These are phyloP conservation scores for Albula glossodonta DNA, from an alignment of 2,113 vertebrate genomes.

Conservation along the genomic window DNA sequence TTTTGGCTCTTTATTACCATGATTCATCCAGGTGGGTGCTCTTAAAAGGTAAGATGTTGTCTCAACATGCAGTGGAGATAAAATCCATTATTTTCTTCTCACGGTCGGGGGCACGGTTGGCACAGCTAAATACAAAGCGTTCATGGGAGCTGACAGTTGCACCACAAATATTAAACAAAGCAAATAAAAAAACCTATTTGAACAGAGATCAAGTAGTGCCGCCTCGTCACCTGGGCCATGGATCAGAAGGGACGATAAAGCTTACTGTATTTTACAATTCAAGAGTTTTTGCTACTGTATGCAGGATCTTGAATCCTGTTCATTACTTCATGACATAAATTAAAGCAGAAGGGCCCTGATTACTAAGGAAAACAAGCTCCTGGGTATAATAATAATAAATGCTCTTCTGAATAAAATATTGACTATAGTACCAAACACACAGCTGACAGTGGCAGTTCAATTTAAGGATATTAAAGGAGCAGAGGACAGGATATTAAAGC, in stretches of 20 bases:
- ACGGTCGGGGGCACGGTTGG: background rate
- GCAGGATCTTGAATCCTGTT: background rate
- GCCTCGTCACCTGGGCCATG: background rate
- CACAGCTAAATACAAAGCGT: background rate
- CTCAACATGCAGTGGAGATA: background rate
- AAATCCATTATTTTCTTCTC: background rate
- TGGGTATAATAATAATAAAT: background rate
- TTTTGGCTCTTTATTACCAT: background rate
- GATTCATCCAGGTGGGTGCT: background rate
- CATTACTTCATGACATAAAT: background rate
- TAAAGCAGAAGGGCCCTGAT: no score
- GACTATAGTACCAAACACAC: background rate
- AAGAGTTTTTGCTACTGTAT: background rate
- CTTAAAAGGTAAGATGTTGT: background rate
- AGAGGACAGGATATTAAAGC: conserved; percentile 35
- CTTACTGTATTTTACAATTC: background rate
- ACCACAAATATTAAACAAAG: no score
- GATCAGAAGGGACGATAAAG: background rate
- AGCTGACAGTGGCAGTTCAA: background rate
- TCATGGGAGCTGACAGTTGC: background rate
- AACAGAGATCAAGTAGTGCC: background rate
- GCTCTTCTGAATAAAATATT: conserved; percentile 14
- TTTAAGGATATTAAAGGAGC: conserved; percentile 37
- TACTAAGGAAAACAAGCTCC: background rate
- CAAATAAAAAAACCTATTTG: no score